Evolutionary conservation across 2,888 invertebrate genomes (phyloP).

Genomic region (Hemaris fuciformis): DNA sequence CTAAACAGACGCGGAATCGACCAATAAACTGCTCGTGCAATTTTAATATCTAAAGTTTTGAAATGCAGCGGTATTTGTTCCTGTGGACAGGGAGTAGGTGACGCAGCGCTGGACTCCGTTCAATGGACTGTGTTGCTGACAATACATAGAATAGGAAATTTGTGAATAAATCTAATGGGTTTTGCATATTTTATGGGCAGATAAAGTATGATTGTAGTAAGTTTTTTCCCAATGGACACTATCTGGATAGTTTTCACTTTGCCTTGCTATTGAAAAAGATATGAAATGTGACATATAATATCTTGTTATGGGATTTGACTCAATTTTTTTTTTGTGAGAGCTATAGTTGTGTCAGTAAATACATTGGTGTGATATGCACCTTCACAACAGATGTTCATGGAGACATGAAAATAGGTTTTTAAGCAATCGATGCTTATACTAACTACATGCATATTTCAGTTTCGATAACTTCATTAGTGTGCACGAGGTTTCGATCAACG

Average conservation of each 20-base stretch:
- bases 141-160: neutral
- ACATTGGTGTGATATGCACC: no score
- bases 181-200: neutral
- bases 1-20: neutral
- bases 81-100: neutral
- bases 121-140: neutral
- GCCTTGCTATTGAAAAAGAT: no score
- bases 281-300: no score
- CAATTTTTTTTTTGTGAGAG: no score
- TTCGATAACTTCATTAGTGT: neutral
- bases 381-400: neutral
- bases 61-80: neutral
- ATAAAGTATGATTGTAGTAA: neutral
- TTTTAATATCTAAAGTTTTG: neutral
- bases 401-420: neutral
- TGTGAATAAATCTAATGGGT: neutral
- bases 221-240: no score
- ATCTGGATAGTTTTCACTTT: no score
- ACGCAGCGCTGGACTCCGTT: neutral
- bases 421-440: neutral
- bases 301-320: no score
- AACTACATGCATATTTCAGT: neutral
- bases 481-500: neutral
- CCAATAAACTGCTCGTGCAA: neutral
- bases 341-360: no score